These are phyloP conservation scores for Dromiciops gliroides DNA, from an alignment of 2,113 vertebrate species.

Conservation along the genomic window DNA sequence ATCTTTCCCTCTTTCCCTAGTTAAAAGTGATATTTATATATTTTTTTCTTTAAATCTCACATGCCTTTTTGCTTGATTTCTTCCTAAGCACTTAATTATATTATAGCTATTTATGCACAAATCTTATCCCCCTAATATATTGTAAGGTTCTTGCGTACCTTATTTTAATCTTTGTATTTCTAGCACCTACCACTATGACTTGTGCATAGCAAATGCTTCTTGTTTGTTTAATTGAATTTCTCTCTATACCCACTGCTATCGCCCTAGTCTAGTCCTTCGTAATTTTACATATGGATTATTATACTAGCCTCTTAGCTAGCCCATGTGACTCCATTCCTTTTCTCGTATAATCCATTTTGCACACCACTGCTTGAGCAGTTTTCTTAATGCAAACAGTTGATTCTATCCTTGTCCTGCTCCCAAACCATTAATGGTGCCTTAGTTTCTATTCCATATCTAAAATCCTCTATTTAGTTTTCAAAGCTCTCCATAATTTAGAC, in stretches of 20 bases:
- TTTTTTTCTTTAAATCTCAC: neutral
- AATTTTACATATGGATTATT: neutral
- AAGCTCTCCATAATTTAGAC: neutral
- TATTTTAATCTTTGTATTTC: neutral
- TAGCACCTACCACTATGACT: neutral
- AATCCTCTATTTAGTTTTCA: neutral
- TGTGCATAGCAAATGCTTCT: neutral
- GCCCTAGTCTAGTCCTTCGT: neutral
- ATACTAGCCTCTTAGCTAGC: neutral
- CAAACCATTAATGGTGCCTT: neutral
- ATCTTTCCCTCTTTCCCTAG: neutral
- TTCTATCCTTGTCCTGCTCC: neutral
- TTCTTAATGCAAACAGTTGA: neutral
- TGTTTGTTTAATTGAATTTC: neutral
- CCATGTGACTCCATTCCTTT: neutral
- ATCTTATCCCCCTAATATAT: neutral
- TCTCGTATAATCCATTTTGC: neutral
- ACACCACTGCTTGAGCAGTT: neutral
- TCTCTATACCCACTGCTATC: neutral
- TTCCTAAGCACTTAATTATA: neutral
- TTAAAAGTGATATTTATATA: neutral
- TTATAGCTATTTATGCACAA: neutral
- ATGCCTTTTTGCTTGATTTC: neutral
- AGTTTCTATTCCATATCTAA: neutral
- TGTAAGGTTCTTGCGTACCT: neutral